Evolutionary conservation across 1,140 invertebrate species (phyloP).

Genomic region (Augochlora pura): DNA sequence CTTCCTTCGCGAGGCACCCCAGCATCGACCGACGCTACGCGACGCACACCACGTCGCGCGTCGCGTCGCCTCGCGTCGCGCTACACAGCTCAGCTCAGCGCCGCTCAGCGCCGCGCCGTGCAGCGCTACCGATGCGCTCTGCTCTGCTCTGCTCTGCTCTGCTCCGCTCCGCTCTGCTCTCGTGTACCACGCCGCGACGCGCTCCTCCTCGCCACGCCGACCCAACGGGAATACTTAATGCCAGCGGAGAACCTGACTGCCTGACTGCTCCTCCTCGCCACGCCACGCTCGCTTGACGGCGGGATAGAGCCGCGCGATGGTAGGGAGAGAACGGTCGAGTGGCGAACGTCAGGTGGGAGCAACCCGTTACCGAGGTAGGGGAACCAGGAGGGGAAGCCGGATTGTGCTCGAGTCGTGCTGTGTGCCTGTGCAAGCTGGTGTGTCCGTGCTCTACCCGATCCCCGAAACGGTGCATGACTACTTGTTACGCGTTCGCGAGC

Average conservation of each 20-base stretch:
- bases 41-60: constrained; percentile 36
- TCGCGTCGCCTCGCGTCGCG: constrained; percentile 39
- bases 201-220: constrained; percentile 68
- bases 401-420: constrained; percentile 1
- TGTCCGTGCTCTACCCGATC: neutral
- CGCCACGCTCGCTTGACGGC: constrained; percentile 71
- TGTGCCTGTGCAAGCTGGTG: neutral
- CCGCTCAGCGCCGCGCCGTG: no score
- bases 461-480: constrained; percentile 63
- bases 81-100: no score
- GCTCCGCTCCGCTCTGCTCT: neutral
- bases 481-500: constrained; percentile 72
- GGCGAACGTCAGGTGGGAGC: neutral
- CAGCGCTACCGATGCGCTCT: no score
- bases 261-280: constrained; percentile 69
- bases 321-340: constrained; percentile 48
- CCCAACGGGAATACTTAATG: constrained; percentile 79
- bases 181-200: constrained; percentile 34
- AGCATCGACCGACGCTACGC: constrained; percentile 73
- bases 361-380: neutral
- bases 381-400: neutral
- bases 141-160: no score
- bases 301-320: constrained; percentile 55
- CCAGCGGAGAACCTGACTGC: constrained; percentile 68
- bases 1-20: constrained; percentile 63